Percentiles rank a stretch among this genome's conserved stretches.
Conservation (phyloP, 2,888 invertebrate species). For the Nymphalis c-album region DNA sequence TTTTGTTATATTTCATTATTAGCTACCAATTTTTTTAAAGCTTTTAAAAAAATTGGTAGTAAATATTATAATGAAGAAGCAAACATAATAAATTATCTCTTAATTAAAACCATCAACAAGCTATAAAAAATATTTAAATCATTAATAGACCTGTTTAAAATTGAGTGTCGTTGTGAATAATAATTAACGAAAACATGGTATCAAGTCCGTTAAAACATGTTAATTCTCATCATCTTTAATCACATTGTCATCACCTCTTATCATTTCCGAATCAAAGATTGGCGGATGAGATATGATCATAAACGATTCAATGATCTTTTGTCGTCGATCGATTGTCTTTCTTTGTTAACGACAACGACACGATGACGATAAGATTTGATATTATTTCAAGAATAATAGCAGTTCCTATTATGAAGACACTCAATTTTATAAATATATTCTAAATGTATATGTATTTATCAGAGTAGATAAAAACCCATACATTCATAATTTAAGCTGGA, state of each 20-base stretch:
- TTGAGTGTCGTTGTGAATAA: conserved; percentile 2
- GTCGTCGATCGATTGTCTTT: background rate
- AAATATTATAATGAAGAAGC: background rate
- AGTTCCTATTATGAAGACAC: too few relatives aligned
- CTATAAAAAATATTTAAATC: background rate
- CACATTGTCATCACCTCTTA: conserved; percentile 11
- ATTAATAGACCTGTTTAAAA: background rate
- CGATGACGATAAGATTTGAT: background rate
- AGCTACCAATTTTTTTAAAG: too few relatives aligned
- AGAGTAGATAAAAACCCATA: too few relatives aligned
- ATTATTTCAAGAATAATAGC: too few relatives aligned
- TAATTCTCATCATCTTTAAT: conserved; percentile 1
- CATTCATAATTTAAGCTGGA: too few relatives aligned
- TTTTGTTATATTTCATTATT: too few relatives aligned
- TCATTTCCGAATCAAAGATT: conserved; percentile 26
- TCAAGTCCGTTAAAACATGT: conserved; percentile 3
- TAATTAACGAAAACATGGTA: conserved; percentile 3
- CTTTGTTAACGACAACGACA: background rate
- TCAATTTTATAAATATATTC: too few relatives aligned
- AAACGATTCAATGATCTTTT: background rate
- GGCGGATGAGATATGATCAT: conserved; percentile 29
- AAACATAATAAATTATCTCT: background rate
- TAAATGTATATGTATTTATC: too few relatives aligned
- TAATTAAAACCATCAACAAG: background rate
- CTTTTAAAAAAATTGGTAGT: too few relatives aligned